Conservation (phyloP, 2,113 vertebrate genomes). For the Dryoscopus gambensis region DNA sequence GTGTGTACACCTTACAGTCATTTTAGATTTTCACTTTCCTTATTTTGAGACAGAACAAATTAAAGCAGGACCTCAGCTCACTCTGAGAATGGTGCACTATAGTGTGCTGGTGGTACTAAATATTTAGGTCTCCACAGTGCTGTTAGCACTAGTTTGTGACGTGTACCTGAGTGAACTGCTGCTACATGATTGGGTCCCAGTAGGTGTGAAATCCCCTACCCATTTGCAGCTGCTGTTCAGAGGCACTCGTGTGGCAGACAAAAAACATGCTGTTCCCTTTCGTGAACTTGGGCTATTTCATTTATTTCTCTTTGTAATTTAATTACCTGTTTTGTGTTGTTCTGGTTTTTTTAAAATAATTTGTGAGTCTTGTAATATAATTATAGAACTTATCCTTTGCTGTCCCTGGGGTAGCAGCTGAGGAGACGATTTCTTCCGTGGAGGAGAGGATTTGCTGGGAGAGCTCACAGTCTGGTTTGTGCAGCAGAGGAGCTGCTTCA, state of each 20-base stretch:
- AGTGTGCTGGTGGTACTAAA: neutral
- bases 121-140: neutral
- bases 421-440: neutral
- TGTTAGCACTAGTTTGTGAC: neutral
- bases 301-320: neutral
- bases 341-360: neutral
- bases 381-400: neutral
- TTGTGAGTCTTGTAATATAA: neutral
- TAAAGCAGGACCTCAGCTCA: neutral
- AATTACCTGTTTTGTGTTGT: neutral
- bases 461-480: neutral
- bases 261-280: neutral
- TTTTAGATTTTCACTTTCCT: neutral
- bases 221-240: neutral
- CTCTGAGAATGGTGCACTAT: neutral
- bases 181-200: accelerated
- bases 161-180: neutral
- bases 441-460: neutral
- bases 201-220: neutral
- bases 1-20: neutral
- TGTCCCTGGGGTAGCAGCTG: neutral
- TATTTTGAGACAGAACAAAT: neutral
- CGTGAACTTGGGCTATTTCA: neutral
- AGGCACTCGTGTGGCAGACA: neutral
- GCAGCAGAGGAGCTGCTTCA: neutral